These are phyloP conservation scores for Suricata suricatta DNA, from an alignment of 2,113 vertebrate genomes.

Conservation along the genomic window DNA sequence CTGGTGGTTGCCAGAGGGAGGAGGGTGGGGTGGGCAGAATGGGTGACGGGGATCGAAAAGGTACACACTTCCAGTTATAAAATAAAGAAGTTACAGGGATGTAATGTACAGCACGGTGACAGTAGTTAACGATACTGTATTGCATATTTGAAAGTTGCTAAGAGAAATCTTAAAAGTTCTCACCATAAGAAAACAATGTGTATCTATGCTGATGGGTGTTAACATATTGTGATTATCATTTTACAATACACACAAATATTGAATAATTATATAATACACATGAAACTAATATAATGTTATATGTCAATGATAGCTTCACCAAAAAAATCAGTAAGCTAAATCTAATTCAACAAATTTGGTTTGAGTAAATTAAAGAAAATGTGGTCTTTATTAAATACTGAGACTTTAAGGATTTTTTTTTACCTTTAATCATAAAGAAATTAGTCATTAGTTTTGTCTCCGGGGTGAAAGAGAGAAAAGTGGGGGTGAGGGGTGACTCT, in stretches of 20 bases:
- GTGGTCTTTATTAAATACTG: neutral
- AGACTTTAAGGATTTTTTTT: neutral
- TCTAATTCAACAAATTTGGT: neutral
- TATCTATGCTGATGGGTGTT: neutral
- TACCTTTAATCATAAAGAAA: neutral
- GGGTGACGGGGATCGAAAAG: too few species aligned
- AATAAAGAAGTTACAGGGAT: neutral
- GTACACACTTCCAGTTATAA: too few species aligned
- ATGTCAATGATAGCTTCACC: neutral
- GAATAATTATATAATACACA: neutral
- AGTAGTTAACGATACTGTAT: neutral
- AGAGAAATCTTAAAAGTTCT: neutral
- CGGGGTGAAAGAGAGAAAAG: neutral
- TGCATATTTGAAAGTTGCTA: neutral
- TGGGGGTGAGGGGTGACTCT: neutral
- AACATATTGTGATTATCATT: neutral
- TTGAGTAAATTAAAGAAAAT: neutral
- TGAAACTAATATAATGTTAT: neutral
- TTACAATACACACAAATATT: neutral
- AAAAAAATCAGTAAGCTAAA: neutral
- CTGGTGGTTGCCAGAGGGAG: too few species aligned
- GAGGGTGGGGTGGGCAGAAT: too few species aligned
- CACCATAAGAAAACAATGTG: neutral
- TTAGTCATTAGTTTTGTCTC: neutral
- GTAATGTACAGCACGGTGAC: neutral